A percentile compares a stretch with the other conserved stretches of the same genome.
Conservation (phyloP, 2,113 vertebrate genomes). For the Mixornis gularis region DNA sequence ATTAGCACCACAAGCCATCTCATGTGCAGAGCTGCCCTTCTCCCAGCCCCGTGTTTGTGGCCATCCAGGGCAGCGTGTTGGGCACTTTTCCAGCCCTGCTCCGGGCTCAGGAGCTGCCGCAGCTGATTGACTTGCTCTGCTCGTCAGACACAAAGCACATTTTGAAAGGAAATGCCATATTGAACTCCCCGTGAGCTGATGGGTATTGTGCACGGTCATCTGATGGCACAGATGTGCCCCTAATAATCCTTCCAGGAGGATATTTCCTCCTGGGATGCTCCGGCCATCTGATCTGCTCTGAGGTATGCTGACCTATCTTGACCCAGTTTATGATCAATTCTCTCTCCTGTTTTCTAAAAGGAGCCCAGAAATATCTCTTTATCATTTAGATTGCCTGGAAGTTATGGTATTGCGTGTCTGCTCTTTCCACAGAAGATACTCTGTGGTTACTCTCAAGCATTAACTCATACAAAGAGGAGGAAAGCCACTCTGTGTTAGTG, state of each 20-base stretch:
- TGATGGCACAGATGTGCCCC: slow-evolving; percentile 62
- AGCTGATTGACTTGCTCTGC: slow-evolving; percentile 28
- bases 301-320: slow-evolving; percentile 54
- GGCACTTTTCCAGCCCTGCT: not conserved
- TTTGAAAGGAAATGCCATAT: slow-evolving; percentile 55
- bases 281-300: slow-evolving; percentile 58
- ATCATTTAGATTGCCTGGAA: slow-evolving; percentile 30
- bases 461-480: not conserved
- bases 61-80: not conserved
- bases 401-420: not conserved
- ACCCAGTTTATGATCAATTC: slow-evolving; percentile 61
- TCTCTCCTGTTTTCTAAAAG: slow-evolving; percentile 15
- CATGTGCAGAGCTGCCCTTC: not conserved
- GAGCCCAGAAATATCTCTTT: slow-evolving; percentile 14
- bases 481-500: not conserved
- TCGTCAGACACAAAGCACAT: slow-evolving; percentile 45
- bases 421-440: not conserved
- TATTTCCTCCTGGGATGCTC: slow-evolving; percentile 49
- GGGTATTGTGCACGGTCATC: slow-evolving; percentile 46
- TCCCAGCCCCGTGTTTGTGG: not conserved
- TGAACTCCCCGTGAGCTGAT: slow-evolving; percentile 45
- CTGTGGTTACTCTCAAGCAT: not conserved
- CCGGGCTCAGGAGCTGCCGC: not conserved
- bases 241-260: slow-evolving; percentile 56
- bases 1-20: not conserved